Percentiles rank a stretch among this genome's conserved stretches.
Evolutionary conservation across 2,113 vertebrate genomes (phyloP).

Genomic region (Anthoscopus minutus): DNA sequence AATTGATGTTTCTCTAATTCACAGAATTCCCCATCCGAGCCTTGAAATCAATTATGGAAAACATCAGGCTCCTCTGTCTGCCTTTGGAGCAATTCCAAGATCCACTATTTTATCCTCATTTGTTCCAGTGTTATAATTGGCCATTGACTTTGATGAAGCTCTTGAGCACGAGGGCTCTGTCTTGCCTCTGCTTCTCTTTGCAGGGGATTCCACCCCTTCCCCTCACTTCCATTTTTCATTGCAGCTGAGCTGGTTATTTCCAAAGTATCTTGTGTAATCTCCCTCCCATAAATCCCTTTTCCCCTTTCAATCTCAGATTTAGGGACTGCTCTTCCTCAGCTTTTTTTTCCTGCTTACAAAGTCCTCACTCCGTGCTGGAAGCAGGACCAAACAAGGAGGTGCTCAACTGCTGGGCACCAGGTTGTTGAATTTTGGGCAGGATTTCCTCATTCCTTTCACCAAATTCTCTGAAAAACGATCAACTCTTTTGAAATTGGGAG

Average conservation of each 20-base stretch:
- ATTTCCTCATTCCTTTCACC: neutral
- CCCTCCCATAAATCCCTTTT: neutral
- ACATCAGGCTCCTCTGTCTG: slow-evolving; percentile 21
- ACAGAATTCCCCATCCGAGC: slow-evolving; percentile 36
- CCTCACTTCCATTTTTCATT: neutral
- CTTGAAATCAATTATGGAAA: slow-evolving; percentile 56
- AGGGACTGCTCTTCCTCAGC: neutral
- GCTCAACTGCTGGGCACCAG: neutral
- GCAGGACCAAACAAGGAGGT: neutral
- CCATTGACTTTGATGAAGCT: slow-evolving; percentile 23
- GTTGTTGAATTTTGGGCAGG: neutral
- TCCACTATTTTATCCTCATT: slow-evolving; percentile 21
- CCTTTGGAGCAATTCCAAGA: slow-evolving; percentile 36
- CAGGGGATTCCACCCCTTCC: neutral
- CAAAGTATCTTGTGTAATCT: neutral
- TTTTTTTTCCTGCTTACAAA: neutral
- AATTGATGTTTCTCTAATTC: slow-evolving; percentile 54
- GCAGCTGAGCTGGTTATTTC: neutral
- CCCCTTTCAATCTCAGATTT: neutral
- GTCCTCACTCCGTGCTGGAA: neutral
- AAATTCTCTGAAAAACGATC: neutral
- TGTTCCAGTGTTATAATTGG: neutral
- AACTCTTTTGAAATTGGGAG: neutral
- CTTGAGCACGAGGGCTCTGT: neutral
- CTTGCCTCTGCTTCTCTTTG: neutral